A percentile compares a stretch with the other conserved stretches of the same genome.
These are phyloP conservation scores for Scaptomyza parva DNA, from an alignment of 2,888 invertebrate species.

Conservation along the genomic window DNA sequence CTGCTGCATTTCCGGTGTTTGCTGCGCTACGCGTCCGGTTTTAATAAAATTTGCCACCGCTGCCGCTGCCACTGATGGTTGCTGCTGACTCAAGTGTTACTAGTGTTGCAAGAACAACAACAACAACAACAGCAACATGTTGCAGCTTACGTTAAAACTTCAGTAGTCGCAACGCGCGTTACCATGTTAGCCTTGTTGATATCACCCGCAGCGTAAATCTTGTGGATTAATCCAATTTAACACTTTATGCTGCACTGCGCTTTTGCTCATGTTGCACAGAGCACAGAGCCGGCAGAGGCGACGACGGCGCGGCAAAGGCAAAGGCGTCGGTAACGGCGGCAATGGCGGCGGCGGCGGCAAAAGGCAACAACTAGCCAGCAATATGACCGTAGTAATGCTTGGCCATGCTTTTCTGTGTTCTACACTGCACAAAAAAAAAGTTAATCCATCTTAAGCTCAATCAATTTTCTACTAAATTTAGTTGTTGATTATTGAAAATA, in stretches of 20 bases:
- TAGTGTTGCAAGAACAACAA: slow-evolving; percentile 56
- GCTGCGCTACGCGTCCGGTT: slow-evolving; percentile 80
- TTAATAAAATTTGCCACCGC: slow-evolving; percentile 70
- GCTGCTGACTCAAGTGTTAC: slow-evolving; percentile 58
- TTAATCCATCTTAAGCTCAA: not conserved
- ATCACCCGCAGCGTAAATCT: slow-evolving; percentile 84
- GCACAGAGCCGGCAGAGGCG: not conserved
- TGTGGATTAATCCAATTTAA: slow-evolving; percentile 84
- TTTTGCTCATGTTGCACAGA: slow-evolving; percentile 62
- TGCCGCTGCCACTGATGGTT: slow-evolving; percentile 34
- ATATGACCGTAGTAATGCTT: slow-evolving; percentile 50
- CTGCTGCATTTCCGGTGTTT: slow-evolving; percentile 75
- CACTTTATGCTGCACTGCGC: slow-evolving; percentile 81
- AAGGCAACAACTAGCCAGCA: slow-evolving; percentile 31
- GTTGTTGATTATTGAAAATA: too few species aligned
- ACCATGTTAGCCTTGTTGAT: slow-evolving; percentile 74
- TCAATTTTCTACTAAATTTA: too few species aligned
- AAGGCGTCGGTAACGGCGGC: too few species aligned
- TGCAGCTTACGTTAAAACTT: slow-evolving; percentile 48
- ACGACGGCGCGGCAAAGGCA: too few species aligned
- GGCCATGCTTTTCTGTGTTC: slow-evolving; percentile 15
- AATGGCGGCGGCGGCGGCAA: too few species aligned
- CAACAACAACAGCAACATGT: slow-evolving; percentile 57
- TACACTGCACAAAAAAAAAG: slow-evolving; percentile 41
- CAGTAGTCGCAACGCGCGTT: slow-evolving; percentile 34